Percentiles rank a stretch among this genome's conserved stretches.
These are phyloP conservation scores for Ia io DNA, from an alignment of 2,113 vertebrate species.

Conservation along the genomic window DNA sequence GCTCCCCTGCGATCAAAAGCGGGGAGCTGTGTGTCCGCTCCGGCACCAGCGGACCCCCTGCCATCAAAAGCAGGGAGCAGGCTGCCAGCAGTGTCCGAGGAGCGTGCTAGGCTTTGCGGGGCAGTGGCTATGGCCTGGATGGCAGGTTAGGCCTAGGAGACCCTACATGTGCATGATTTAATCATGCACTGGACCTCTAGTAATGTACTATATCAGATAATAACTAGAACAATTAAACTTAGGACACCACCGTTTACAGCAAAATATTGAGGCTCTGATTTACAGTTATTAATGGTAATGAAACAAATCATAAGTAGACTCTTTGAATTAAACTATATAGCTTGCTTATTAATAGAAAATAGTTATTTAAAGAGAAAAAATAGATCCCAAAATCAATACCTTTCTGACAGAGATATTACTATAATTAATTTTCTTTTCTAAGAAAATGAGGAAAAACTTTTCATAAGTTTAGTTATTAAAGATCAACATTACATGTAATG, in stretches of 20 bases:
- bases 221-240: constrained; percentile 8
- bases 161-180: no score
- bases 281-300: not conserved
- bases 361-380: constrained; percentile 38
- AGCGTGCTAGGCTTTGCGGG: no score
- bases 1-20: no score
- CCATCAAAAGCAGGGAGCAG: no score
- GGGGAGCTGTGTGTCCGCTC: no score
- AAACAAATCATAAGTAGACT: not conserved
- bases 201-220: not conserved
- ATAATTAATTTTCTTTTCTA: constrained; percentile 34
- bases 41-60: no score
- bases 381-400: not conserved
- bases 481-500: not conserved
- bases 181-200: no score
- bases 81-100: no score
- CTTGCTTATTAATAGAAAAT: constrained; percentile 67
- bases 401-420: not conserved
- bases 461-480: not conserved
- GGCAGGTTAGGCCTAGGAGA: no score
- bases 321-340: constrained; percentile 6
- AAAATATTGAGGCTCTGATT: not conserved
- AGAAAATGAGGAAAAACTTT: not conserved
- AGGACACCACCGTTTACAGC: not conserved
- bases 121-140: no score